Base-by-base conservation (phyloP, 2,797 vertebrate species). In the Graptemys geographica region DNA sequence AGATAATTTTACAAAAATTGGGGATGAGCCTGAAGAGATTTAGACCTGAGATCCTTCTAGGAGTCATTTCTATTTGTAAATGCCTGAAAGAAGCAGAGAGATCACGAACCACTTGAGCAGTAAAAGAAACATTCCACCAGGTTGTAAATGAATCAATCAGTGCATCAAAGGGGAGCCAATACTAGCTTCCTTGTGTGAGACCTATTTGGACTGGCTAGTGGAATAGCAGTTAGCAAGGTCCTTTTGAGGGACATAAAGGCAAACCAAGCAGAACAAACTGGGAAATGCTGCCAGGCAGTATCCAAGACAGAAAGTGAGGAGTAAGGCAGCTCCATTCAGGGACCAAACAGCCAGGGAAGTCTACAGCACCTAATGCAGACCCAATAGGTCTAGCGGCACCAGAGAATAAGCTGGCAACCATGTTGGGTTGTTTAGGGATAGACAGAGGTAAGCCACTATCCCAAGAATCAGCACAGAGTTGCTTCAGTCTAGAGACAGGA, bases 41-140 rank as follows among this genome's bases (percentile, higher is more conserved):
- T n/a, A 65, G 33, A n/a, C 33, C 62, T n/a, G 33, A 65, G 72
- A 41, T 86, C 85, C 90, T 96, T 97, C 87, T 93, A 88, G 33
- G 90, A 76, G 79, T 93, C 44, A 47, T 82, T 92, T 83, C 37
- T 95, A 44, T 88, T 86, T 88, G 82, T 51, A 65, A 80, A n/a
- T 69, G 37, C 37, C 15, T 78, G 81, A 92, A 94, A 78, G 82
- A 92, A 96, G 81, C 21, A 52, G 3, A 4, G 6, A 52, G 53
- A 94, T 72, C 76, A 95, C 23, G 12, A 85, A 90, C 25, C 49
- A 57, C 4, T 5, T n/a, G 33, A 65, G 8, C 9, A 21, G 81
- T 21, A 31, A 86, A 84, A 1, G 19, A 10, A 4, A 72, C 3
- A 1, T 82, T 65, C 51, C 16, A 83, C 8, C 15, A 74, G 79